These are phyloP conservation scores for Hypotaenidia okinawae DNA, from an alignment of 2,797 vertebrate species.

Conservation along the genomic window DNA sequence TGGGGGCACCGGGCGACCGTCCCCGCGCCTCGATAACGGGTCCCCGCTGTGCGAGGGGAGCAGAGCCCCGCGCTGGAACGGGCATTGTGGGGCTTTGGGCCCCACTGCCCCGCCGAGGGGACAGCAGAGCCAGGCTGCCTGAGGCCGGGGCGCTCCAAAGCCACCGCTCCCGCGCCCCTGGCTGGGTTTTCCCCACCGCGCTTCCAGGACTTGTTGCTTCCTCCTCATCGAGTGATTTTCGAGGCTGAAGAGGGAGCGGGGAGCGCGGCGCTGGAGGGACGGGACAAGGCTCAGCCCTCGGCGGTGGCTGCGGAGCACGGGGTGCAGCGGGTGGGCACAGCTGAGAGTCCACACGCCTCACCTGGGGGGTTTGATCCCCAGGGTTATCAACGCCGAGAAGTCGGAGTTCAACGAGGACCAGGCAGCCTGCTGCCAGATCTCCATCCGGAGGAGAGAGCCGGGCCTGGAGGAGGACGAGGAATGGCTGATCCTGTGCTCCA, in stretches of 20 bases:
- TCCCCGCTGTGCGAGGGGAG: too few species aligned
- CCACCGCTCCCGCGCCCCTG: not conserved
- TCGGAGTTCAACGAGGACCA: slow-evolving; percentile 82
- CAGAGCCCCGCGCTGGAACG: too few species aligned
- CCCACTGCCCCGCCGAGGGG: too few species aligned
- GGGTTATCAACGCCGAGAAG: slow-evolving; percentile 81
- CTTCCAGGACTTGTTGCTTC: not conserved
- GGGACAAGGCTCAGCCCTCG: rapidly evolving
- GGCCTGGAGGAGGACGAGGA: slow-evolving; percentile 73
- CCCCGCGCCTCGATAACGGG: too few species aligned
- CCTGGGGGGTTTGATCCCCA: not conserved
- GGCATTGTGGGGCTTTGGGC: too few species aligned
- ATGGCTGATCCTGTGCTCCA: slow-evolving; percentile 76
- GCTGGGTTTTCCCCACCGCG: not conserved
- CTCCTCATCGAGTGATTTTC: not conserved
- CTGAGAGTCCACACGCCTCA: not conserved
- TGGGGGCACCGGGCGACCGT: too few species aligned
- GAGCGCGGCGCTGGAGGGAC: not conserved
- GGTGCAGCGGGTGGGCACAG: not conserved
- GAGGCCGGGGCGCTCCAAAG: not conserved
- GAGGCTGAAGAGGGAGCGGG: not conserved
- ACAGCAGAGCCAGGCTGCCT: not conserved
- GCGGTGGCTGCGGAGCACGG: not conserved
- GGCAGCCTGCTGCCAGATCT: slow-evolving; percentile 77
- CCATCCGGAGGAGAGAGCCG: slow-evolving; percentile 61